These are phyloP conservation scores for Riparia riparia DNA, from an alignment of 2,113 vertebrate species.

Conservation along the genomic window DNA sequence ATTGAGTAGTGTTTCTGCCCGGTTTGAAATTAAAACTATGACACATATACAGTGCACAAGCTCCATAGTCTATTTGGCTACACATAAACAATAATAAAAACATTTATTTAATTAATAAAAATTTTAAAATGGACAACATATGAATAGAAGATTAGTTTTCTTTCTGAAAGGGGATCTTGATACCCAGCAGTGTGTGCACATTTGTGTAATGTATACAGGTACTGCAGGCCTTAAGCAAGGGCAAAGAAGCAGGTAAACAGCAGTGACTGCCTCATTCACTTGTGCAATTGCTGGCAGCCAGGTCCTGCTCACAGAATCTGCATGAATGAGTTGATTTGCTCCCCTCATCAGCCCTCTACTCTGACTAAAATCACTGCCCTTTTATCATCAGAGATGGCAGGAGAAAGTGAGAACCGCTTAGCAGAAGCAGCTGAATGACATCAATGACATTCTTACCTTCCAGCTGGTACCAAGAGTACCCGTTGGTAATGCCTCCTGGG, in stretches of 20 bases:
- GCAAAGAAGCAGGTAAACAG: not conserved
- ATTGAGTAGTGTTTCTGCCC: too few species aligned
- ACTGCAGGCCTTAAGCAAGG: not conserved
- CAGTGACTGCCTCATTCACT: not conserved
- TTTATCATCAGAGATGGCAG: not conserved
- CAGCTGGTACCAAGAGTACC: constrained; percentile 89
- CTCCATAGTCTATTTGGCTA: not conserved
- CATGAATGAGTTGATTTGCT: rapidly evolving
- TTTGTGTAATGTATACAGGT: not conserved
- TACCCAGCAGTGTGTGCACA: not conserved
- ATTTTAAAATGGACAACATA: not conserved
- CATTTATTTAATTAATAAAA: not conserved
- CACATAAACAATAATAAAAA: not conserved
- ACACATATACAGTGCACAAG: too few species aligned
- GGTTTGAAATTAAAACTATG: too few species aligned
- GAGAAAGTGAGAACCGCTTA: not conserved
- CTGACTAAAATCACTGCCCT: not conserved
- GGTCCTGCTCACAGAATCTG: not conserved
- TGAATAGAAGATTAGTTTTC: not conserved
- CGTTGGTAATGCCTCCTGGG: constrained; percentile 87
- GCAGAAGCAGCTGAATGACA: not conserved
- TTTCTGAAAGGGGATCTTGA: not conserved
- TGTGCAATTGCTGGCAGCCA: not conserved
- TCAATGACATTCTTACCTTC: constrained; percentile 75
- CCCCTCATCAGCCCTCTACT: not conserved